A percentile compares a stretch with the other conserved stretches of the same genome.
These are phyloP conservation scores for Gracilinanus agilis DNA, from an alignment of 2,113 vertebrate genomes.

Conservation along the genomic window DNA sequence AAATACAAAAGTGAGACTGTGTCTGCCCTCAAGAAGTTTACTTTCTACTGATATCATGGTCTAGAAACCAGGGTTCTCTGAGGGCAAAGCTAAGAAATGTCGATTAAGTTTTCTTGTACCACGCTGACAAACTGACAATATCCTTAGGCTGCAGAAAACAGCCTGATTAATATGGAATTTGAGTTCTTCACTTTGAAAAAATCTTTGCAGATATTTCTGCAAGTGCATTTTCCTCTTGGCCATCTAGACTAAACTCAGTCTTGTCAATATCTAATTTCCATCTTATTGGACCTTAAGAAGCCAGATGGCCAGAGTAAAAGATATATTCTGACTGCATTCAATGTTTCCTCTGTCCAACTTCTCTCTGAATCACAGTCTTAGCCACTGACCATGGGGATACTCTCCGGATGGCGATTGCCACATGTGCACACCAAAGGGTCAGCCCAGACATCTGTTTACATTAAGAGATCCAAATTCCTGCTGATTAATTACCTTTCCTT, in stretches of 20 bases:
- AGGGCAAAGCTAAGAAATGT: not conserved
- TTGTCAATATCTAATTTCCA: not conserved
- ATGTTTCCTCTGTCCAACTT: not conserved
- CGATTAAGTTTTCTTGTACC: not conserved
- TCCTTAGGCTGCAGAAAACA: not conserved
- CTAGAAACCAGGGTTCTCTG: not conserved
- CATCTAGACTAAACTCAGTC: not conserved
- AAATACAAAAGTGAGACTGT: not conserved
- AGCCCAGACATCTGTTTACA: constrained; percentile 65
- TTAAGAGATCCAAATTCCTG: constrained; percentile 66
- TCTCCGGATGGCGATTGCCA: constrained; percentile 54
- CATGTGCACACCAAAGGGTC: constrained; percentile 28
- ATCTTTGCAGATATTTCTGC: not conserved
- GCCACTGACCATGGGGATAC: not conserved
- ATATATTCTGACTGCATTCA: not conserved
- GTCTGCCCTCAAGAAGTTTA: not conserved
- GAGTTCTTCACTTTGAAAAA: not conserved
- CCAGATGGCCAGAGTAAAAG: constrained; percentile 48
- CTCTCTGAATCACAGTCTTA: not conserved
- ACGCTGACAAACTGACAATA: not conserved
- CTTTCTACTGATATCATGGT: not conserved
- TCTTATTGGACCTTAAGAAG: constrained; percentile 2
- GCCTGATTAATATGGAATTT: not conserved
- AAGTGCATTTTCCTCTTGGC: not conserved
- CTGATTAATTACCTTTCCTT: constrained; percentile 64